Evolutionary conservation across 2,888 invertebrate species (phyloP).

Genomic region (Eudasyphora cyanicolor): DNA sequence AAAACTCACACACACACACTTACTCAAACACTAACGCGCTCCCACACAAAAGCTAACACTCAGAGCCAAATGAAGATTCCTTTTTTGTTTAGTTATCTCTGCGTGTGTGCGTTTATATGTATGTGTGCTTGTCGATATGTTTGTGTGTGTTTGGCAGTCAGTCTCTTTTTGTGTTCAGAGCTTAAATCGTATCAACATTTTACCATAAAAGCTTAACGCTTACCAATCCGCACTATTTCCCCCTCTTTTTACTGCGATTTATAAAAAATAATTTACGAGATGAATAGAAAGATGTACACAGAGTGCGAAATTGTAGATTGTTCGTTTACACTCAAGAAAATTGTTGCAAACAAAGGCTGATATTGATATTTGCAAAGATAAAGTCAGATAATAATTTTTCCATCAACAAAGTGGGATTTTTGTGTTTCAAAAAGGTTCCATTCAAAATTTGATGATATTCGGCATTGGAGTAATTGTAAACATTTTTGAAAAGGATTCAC

Average conservation of each 20-base stretch:
- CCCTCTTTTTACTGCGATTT: background rate
- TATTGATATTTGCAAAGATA: background rate
- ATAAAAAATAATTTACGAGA: conserved; percentile 36
- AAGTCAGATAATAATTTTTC: too few species aligned
- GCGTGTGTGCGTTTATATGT: background rate
- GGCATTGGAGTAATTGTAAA: too few species aligned
- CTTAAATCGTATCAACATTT: conserved; percentile 52
- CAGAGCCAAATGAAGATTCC: conserved; percentile 37
- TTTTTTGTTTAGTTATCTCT: background rate
- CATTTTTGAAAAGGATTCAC: too few species aligned
- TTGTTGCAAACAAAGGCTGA: too few species aligned
- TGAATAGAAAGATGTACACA: background rate
- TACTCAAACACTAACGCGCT: background rate
- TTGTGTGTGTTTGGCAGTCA: background rate
- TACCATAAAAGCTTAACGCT: conserved; percentile 46
- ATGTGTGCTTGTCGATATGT: background rate
- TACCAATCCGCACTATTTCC: conserved; percentile 3
- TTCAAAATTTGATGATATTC: too few species aligned
- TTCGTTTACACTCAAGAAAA: background rate
- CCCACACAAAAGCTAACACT: background rate
- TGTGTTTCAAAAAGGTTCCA: too few species aligned
- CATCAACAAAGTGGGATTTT: too few species aligned
- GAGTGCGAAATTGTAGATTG: background rate
- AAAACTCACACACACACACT: background rate
- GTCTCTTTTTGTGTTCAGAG: conserved; percentile 25